These are phyloP conservation scores for Anticlea derivata DNA, from an alignment of 2,888 invertebrate species.

Conservation along the genomic window DNA sequence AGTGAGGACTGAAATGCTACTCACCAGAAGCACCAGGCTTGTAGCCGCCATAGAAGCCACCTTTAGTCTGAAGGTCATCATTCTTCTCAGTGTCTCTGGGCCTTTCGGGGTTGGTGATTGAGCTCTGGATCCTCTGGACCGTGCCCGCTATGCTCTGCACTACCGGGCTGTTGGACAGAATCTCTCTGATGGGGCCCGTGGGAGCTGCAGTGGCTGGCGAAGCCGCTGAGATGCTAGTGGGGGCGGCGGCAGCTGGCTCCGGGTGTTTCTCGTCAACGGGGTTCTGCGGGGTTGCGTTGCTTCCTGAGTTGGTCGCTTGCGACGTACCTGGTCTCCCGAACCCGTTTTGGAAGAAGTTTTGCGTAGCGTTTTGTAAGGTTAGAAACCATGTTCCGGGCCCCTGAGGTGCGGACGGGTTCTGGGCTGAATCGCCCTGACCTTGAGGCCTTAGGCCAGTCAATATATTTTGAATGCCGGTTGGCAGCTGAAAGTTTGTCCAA, in stretches of 20 bases:
- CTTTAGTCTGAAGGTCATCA: constrained; percentile 38
- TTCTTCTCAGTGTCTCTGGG: constrained; percentile 49
- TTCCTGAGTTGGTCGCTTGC: neutral
- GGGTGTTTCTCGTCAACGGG: constrained; percentile 15
- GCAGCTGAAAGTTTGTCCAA: constrained; percentile 4
- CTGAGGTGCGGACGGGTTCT: neutral
- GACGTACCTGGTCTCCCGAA: neutral
- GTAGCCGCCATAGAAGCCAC: constrained; percentile 33
- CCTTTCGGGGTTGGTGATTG: constrained; percentile 50
- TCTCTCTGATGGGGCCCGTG: constrained; percentile 50
- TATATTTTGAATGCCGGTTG: neutral
- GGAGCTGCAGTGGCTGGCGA: constrained; percentile 29
- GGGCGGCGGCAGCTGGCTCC: constrained; percentile 4
- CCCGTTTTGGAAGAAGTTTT: neutral
- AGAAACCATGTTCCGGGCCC: neutral
- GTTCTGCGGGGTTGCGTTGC: constrained; percentile 9
- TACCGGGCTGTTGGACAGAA: constrained; percentile 52
- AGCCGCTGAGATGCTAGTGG: constrained; percentile 5
- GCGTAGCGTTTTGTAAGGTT: neutral
- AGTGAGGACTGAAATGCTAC: neutral
- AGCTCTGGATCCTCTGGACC: constrained; percentile 43
- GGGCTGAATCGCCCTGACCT: neutral
- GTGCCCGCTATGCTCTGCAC: constrained; percentile 42
- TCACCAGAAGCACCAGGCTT: constrained; percentile 32
- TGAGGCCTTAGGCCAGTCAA: neutral